Base-by-base conservation (phyloP, 2,113 vertebrate genomes). In the Pygoscelis adeliae region DNA sequence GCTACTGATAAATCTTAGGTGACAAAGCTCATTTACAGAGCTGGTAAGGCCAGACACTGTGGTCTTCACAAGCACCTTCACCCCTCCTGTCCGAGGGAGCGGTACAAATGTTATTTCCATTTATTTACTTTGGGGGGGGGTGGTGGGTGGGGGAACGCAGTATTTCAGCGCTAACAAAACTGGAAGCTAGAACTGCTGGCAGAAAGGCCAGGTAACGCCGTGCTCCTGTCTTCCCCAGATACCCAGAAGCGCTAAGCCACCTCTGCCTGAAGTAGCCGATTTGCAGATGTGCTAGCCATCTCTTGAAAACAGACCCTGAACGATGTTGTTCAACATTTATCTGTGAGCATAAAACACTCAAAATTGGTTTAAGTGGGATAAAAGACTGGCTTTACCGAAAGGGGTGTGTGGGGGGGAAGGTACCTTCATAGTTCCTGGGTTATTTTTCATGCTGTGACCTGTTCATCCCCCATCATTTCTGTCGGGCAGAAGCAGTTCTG, bases 201-300 rank as follows among this genome's bases (percentile, higher is more conserved):
- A 62, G 16, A 38, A 67, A 67, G 29, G 30, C 9, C 40, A 78
- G 40, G 17, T 56, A 71, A 38, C 0, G 10, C 52, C 0, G 0
- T 12, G 23, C 23, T 81, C 25, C 25, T 71, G 22, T 69, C 22
- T 16, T 62, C 27, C 21, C 27, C 44, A 73, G 40, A 30, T 5
- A 42, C 11, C n/a, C 14, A 1, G 1, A 70, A 34, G 26, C 16
- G 50, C 44, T 59, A 44, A 36, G 56, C n/a, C 46, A 49, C 21
- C 59, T 38, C 59, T 26, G n/a, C 59, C 59, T 44, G 59, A 55
- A 32, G 69, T 2, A 72, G 63, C 50, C 14, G 2, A 26, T 25
- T 25, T n/a, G 32, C n/a, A 78, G 38, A 2, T 1, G 5, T 19
- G 17, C 6, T 17, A 66, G 42, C 34, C 9, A 3, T 3, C 18